These are phyloP conservation scores for Chloropsis cyanopogon DNA, from an alignment of 2,113 vertebrate species.

Conservation along the genomic window DNA sequence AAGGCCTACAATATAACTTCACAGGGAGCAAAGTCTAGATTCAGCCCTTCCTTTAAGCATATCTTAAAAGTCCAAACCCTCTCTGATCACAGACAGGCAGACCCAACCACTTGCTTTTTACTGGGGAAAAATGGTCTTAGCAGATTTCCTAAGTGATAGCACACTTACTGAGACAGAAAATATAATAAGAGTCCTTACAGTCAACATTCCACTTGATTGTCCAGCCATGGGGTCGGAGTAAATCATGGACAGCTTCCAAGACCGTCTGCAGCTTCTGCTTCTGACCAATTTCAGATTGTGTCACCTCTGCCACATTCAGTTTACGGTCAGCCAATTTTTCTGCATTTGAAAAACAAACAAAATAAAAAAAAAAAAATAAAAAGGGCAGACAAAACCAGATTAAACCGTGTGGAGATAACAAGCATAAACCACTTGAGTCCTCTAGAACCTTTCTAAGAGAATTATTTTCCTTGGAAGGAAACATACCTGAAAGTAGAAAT, in stretches of 20 bases:
- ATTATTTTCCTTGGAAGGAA: neutral
- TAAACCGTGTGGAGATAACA: neutral
- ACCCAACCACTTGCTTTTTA: neutral
- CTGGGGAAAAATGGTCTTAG: neutral
- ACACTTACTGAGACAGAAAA: neutral
- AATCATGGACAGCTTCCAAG: constrained; percentile 86
- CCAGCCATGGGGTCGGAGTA: constrained; percentile 89
- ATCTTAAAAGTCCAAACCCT: neutral
- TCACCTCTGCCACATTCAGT: constrained; percentile 95
- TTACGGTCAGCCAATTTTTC: constrained; percentile 88
- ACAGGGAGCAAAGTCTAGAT: neutral
- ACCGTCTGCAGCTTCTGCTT: constrained; percentile 95
- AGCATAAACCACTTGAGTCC: neutral
- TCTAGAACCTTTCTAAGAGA: neutral
- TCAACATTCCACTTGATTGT: constrained; percentile 88
- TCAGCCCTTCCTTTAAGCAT: neutral
- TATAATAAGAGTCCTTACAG: constrained; percentile 72
- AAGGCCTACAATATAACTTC: neutral
- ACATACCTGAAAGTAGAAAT: neutral
- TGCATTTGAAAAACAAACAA: constrained; percentile 33
- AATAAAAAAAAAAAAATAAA: neutral
- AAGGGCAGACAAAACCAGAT: neutral
- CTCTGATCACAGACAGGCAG: neutral
- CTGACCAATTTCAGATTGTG: constrained; percentile 93
- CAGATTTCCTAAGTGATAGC: neutral